Percentiles rank a stretch among this genome's conserved stretches.
Conservation (phyloP, 2,888 invertebrate genomes). For the Coelopa pilipes region DNA sequence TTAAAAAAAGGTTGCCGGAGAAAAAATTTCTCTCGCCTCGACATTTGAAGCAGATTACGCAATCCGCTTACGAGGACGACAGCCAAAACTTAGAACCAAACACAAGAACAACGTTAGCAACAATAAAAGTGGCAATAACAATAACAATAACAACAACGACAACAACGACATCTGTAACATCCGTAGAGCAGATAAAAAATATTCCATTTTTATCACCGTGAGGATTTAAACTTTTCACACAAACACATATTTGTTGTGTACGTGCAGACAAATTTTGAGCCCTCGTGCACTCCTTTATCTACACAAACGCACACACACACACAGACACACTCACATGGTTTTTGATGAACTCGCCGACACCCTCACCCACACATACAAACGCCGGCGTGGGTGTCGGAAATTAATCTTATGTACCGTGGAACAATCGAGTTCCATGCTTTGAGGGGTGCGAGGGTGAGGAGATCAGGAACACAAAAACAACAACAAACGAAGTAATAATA, state of each 20-base stretch:
- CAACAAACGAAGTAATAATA: neutral
- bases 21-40: no score
- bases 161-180: conserved; percentile 12
- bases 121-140: neutral
- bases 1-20: no score
- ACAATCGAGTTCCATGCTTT: conserved; percentile 19
- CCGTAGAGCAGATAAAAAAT: neutral
- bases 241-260: neutral
- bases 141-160: conserved; percentile 9
- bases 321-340: neutral
- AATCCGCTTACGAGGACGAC: no score
- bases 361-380: no score
- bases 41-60: no score
- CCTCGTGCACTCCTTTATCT: neutral
- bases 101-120: no score
- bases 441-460: neutral
- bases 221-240: neutral
- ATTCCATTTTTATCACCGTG: neutral
- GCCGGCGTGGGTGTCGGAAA: neutral
- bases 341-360: neutral
- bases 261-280: neutral
- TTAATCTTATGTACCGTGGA: conserved; percentile 20
- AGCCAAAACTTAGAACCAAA: no score
- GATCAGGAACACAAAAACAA: conserved; percentile 15
- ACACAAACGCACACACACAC: neutral